Conservation (phyloP, 1,140 invertebrate genomes). For the Piezodorus guildinii region DNA sequence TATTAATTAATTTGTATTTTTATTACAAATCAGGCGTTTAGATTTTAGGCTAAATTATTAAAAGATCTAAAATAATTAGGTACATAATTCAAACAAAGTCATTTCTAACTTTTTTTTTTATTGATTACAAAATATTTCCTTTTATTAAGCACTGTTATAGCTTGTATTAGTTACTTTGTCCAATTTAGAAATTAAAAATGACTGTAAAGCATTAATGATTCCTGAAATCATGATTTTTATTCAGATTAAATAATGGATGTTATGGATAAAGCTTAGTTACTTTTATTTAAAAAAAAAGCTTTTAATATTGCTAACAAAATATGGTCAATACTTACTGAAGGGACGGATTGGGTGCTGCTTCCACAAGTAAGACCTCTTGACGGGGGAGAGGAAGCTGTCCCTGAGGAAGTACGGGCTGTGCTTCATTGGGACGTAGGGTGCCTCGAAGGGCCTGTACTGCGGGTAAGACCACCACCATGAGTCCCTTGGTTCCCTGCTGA, state of each 20-base stretch:
- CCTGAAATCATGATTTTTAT: background rate
- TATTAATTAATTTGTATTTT: no score
- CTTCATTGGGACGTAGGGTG: conserved; percentile 34
- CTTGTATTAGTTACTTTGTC: no score
- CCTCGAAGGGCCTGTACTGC: conserved; percentile 56
- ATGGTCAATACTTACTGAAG: conserved; percentile 48
- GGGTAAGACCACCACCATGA: conserved; percentile 77
- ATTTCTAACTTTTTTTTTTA: no score
- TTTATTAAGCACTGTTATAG: no score
- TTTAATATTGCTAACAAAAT: background rate
- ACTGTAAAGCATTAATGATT: no score
- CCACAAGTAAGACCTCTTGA: conserved; percentile 80
- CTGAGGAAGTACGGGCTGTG: conserved; percentile 65
- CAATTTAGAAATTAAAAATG: no score
- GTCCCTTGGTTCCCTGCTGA: conserved; percentile 65
- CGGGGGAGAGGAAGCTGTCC: conserved; percentile 74
- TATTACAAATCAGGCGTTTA: no score
- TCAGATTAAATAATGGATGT: background rate
- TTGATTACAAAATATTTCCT: no score
- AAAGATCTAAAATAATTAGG: no score
- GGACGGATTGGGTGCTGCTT: conserved; percentile 76
- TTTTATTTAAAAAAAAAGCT: no score
- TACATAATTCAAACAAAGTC: no score
- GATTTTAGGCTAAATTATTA: no score
- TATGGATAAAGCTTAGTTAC: background rate